These are phyloP conservation scores for Danio jaintianensis DNA, from an alignment of 2,797 vertebrate species.

Conservation along the genomic window DNA sequence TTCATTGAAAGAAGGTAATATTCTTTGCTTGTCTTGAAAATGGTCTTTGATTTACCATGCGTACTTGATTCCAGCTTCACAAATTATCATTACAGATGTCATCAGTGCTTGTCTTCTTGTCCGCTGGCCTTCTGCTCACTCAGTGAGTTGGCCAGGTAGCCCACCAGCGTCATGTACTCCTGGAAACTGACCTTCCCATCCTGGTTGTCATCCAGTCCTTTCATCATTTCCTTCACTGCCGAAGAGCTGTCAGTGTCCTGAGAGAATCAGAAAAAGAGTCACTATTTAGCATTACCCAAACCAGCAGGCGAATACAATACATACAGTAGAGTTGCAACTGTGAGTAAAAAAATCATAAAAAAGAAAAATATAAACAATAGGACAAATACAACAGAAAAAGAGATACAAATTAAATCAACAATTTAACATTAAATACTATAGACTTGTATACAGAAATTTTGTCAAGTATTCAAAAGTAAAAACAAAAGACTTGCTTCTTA, in stretches of 20 bases:
- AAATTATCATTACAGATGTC: not conserved
- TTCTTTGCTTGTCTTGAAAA: no score
- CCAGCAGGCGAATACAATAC: no score
- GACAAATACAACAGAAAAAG: no score
- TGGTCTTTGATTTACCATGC: not conserved
- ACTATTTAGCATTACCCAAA: not conserved
- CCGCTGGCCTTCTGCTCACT: conserved; percentile 63
- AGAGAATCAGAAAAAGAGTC: conserved; percentile 4
- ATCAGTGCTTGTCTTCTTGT: conserved; percentile 26
- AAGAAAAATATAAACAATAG: no score
- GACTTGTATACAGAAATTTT: no score
- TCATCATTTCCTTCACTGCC: conserved; percentile 75
- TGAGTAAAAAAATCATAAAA: no score
- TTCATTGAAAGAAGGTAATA: no score
- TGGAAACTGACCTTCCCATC: conserved; percentile 79
- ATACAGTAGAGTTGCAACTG: no score
- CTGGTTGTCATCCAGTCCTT: conserved; percentile 72
- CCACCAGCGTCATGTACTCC: conserved; percentile 77
- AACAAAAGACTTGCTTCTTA: no score
- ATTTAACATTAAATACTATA: no score
- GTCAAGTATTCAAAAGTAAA: no score
- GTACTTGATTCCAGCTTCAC: not conserved
- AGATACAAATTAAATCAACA: no score
- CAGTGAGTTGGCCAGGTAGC: conserved; percentile 70
- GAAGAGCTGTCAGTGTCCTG: conserved; percentile 71